Percentiles rank a stretch among this genome's conserved stretches.
Conservation (phyloP, 2,113 vertebrate species). For the Hoplias malabaricus region DNA sequence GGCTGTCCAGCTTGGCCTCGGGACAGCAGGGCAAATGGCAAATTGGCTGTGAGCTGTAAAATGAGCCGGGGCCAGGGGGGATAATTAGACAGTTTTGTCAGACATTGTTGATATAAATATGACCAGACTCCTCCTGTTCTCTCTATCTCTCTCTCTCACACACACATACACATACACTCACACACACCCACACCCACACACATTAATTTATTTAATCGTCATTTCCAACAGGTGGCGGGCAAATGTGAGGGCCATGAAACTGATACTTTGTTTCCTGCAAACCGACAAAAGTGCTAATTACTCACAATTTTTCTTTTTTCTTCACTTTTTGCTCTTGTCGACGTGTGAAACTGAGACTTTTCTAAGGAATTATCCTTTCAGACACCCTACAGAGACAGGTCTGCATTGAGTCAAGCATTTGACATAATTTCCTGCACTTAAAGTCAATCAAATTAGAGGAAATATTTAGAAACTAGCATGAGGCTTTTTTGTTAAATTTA, state of each 20-base stretch:
- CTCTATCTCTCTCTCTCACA: slow-evolving; percentile 55
- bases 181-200: slow-evolving; percentile 18
- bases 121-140: slow-evolving; percentile 83
- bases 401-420: background rate
- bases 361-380: background rate
- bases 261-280: slow-evolving; percentile 89
- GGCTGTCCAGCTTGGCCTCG: slow-evolving; percentile 79
- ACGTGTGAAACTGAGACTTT: slow-evolving; percentile 37
- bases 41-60: slow-evolving; percentile 72
- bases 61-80: slow-evolving; percentile 81
- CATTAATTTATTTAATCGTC: slow-evolving; percentile 80
- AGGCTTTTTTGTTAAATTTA: too few relatives aligned
- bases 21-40: slow-evolving; percentile 83
- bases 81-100: slow-evolving; percentile 94
- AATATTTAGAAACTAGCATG: too few relatives aligned
- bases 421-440: background rate
- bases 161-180: slow-evolving; percentile 23
- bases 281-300: slow-evolving; percentile 66
- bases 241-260: slow-evolving; percentile 88
- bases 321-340: slow-evolving; percentile 65
- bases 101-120: slow-evolving; percentile 97
- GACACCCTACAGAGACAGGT: background rate
- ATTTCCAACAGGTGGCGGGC: slow-evolving; percentile 94
- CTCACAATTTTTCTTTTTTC: slow-evolving; percentile 1
- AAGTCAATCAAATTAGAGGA: background rate